phyloP scores from a whole-genome alignment of 2,113 vertebrate species.

The Poecile atricapillus region DNA sequence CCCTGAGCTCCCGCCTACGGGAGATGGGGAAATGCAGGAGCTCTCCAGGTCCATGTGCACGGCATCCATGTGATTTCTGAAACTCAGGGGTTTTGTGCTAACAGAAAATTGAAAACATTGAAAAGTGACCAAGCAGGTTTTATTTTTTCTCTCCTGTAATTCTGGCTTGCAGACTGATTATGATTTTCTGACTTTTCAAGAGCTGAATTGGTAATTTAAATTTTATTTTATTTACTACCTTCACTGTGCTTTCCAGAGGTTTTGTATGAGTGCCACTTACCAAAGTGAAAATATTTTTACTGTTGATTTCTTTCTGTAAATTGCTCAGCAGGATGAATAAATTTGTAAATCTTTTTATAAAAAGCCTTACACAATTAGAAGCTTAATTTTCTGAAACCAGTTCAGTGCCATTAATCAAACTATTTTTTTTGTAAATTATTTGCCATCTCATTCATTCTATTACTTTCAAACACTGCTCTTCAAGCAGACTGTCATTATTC shows the following conservation, averaged over 20 bases:
- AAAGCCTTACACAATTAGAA: not conserved
- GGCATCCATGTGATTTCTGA: fast-evolving
- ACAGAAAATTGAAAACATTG: not conserved
- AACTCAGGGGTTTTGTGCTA: not conserved
- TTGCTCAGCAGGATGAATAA: not conserved
- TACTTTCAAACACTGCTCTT: not conserved
- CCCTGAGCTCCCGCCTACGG: not conserved
- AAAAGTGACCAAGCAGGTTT: not conserved
- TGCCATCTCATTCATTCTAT: not conserved
- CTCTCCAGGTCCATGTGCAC: fast-evolving
- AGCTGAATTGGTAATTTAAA: not conserved
- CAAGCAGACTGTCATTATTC: not conserved
- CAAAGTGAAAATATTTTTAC: not conserved
- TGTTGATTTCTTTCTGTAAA: not conserved
- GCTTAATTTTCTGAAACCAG: not conserved
- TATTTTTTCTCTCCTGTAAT: not conserved
- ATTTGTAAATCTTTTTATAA: not conserved
- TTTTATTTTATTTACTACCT: not conserved
- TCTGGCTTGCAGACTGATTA: not conserved
- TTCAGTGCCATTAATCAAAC: not conserved
- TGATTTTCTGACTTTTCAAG: not conserved
- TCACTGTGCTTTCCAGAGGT: not conserved
- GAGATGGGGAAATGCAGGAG: not conserved
- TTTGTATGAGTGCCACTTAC: not conserved
- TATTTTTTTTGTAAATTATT: not conserved